Conservation (phyloP, 2,797 vertebrate genomes). For the Periparus ater region DNA sequence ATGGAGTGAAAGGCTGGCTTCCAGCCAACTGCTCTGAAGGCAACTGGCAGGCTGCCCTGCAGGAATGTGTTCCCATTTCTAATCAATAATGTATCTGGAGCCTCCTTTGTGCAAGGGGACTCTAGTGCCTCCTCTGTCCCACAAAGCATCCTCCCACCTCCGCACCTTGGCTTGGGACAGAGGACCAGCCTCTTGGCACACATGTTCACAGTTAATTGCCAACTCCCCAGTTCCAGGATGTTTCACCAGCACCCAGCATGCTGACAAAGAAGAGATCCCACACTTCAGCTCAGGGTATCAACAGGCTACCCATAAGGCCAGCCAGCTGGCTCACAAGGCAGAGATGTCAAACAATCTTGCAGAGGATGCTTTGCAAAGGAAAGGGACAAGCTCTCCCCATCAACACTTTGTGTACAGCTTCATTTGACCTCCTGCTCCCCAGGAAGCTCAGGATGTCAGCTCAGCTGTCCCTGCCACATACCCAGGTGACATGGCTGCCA, state of each 20-base stretch:
- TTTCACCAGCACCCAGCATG: not conserved
- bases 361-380: not conserved
- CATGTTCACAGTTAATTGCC: not conserved
- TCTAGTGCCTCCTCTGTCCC: not conserved
- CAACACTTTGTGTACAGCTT: not conserved
- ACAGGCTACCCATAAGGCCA: not conserved
- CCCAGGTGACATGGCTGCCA: not conserved
- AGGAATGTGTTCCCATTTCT: not conserved
- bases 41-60: not conserved
- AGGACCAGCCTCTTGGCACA: not conserved
- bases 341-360: not conserved
- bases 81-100: constrained; percentile 6
- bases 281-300: not conserved
- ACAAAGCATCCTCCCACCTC: not conserved
- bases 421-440: fast-evolving
- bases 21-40: not conserved
- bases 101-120: not conserved
- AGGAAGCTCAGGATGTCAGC: not conserved
- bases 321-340: not conserved
- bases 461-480: not conserved
- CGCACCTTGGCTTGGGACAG: not conserved
- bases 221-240: not conserved
- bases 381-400: not conserved
- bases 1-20: not conserved
- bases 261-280: fast-evolving